A percentile compares a stretch with the other conserved stretches of the same genome.
phyloP scores from a whole-genome alignment of 1,140 invertebrate genomes.

The Tetraneura akinire region DNA sequence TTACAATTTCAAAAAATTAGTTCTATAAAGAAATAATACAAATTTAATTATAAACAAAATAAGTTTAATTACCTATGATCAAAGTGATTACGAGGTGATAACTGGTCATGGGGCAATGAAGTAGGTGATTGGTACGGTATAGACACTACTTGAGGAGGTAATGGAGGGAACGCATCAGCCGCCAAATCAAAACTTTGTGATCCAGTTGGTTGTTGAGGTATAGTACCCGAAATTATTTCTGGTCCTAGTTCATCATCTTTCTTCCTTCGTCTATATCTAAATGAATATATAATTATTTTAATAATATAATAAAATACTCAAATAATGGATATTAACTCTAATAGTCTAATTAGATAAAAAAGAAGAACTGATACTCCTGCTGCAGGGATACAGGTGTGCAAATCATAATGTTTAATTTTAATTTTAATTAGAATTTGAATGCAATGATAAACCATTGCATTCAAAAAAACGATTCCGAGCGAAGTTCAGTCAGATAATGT shows the following conservation, averaged over 20 bases:
- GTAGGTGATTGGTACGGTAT: constrained; percentile 47
- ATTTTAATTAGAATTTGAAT: too few relatives aligned
- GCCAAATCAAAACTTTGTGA: constrained; percentile 75
- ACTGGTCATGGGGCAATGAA: constrained; percentile 51
- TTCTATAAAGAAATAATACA: too few relatives aligned
- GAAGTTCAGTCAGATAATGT: too few relatives aligned
- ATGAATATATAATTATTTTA: too few relatives aligned
- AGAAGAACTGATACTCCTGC: too few relatives aligned
- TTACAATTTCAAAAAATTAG: background rate
- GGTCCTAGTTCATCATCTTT: constrained; percentile 59
- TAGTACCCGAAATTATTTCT: background rate
- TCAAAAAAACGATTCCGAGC: too few relatives aligned
- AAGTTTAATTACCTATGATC: constrained; percentile 41
- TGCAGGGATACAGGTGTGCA: too few relatives aligned
- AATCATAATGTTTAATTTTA: too few relatives aligned
- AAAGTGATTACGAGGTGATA: constrained; percentile 48
- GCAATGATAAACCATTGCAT: too few relatives aligned
- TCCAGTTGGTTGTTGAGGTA: constrained; percentile 17
- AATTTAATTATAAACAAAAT: background rate
- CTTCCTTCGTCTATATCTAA: constrained; percentile 59
- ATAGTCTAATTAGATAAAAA: too few relatives aligned
- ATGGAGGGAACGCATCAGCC: constrained; percentile 78
- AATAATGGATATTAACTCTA: too few relatives aligned
- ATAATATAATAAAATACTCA: too few relatives aligned
- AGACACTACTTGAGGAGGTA: constrained; percentile 61